Percentiles rank a stretch among this genome's conserved stretches.
phyloP scores from a whole-genome alignment of 2,888 invertebrate genomes.

The Amphipyra berbera region DNA sequence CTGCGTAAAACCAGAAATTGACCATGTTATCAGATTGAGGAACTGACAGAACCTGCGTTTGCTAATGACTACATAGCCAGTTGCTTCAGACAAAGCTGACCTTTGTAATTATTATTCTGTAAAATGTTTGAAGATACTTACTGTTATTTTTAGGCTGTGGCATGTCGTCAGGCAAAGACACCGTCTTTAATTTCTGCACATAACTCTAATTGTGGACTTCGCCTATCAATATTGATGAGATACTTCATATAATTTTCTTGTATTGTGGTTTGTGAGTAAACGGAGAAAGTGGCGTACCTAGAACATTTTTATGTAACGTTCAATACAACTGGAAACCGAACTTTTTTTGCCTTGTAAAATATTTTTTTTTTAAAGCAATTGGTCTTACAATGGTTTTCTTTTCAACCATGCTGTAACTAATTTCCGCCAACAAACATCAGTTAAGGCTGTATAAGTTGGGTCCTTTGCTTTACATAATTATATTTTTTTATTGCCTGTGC shows the following conservation, averaged over 20 bases:
- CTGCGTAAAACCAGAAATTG: conserved; percentile 47
- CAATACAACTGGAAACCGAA: no score
- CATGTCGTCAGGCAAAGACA: no score
- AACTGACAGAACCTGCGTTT: conserved; percentile 19
- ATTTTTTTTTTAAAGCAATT: conserved; percentile 15
- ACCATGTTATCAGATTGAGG: conserved; percentile 36
- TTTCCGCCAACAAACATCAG: conserved; percentile 53
- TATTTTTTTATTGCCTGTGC: conserved; percentile 59
- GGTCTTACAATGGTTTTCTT: conserved; percentile 9
- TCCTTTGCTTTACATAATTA: conserved; percentile 60
- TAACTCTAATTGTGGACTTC: no score
- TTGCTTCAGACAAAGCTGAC: conserved; percentile 15
- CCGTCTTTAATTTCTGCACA: no score
- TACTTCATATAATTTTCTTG: no score
- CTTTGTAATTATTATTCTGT: background rate
- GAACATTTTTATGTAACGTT: no score
- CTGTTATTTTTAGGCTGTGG: no score
- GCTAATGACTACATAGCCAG: conserved; percentile 25
- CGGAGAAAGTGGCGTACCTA: no score
- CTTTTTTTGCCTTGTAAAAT: conserved; percentile 9
- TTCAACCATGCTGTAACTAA: conserved; percentile 37
- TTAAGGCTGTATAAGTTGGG: conserved; percentile 43
- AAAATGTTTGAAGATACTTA: no score
- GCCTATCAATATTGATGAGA: no score
- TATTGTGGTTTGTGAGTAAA: no score